Percentiles rank a stretch among this genome's conserved stretches.
phyloP scores from a whole-genome alignment of 1,140 invertebrate genomes.

The Dinoponera quadriceps region DNA sequence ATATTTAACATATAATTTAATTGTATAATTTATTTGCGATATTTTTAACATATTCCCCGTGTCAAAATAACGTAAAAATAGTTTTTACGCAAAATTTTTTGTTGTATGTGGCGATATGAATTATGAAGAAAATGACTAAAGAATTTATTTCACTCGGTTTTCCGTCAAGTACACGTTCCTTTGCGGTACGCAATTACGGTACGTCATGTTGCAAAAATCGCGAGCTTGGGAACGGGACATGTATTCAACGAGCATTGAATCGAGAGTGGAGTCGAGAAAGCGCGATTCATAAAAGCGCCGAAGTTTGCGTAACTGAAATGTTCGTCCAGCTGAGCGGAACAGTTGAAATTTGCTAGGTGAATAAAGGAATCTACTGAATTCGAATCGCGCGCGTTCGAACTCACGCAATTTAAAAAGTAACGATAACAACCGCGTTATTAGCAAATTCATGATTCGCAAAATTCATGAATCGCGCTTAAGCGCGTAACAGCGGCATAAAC shows the following conservation, averaged over 20 bases:
- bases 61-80: too few species aligned
- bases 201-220: constrained; percentile 36
- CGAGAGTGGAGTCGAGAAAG: constrained; percentile 57
- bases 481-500: background rate
- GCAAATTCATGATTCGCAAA: too few species aligned
- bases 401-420: too few species aligned
- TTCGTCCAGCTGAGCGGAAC: constrained; percentile 32
- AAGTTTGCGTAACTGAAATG: constrained; percentile 55
- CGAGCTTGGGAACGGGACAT: constrained; percentile 29
- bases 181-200: background rate
- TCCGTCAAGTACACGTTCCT: background rate
- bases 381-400: too few species aligned
- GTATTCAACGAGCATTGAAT: constrained; percentile 38
- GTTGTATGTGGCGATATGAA: too few species aligned
- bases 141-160: background rate
- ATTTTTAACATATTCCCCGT: too few species aligned
- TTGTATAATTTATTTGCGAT: too few species aligned
- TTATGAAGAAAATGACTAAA: too few species aligned
- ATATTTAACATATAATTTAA: too few species aligned
- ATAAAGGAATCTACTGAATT: constrained; percentile 7
- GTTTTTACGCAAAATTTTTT: too few species aligned
- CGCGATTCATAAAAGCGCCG: constrained; percentile 46
- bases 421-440: too few species aligned
- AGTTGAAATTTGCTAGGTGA: background rate
- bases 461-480: background rate